Base-by-base conservation (phyloP, 2,113 vertebrate genomes). In the Hemicordylus capensis region DNA sequence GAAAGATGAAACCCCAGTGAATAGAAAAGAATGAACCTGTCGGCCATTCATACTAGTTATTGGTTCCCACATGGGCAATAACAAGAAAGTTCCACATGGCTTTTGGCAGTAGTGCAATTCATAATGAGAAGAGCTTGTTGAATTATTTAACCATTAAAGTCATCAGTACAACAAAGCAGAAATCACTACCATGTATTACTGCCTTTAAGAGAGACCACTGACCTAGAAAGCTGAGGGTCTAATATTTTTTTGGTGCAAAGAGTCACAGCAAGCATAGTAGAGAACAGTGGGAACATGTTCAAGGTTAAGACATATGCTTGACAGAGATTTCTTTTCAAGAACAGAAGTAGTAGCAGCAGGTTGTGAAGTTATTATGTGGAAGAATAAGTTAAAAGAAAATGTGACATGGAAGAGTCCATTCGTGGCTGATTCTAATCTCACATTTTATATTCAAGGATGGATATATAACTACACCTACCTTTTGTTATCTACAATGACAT, bases 1-100 rank as follows among this genome's bases (percentile, higher is more conserved):
- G 93, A 95, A 93, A 93, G 0, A 37, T 80, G 92, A 95, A 93
- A 89, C 81, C 74, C 87, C 77, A 70, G 83, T 85, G 88, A 93
- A 91, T 80, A 85, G 89, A 84, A 86, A 86, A 89, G 83, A 91
- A 88, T 80, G 86, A 93, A 88, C 77, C 83, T 61, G 39, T 66
- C 90, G 70, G 69, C 84, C 77, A 54, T 86, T 91, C 87, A 83
- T 63, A 76, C 46, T 84, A 14, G 4, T 72, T 90, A 66, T 14
- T 80, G 73, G 51, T 79, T 90, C 86, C 90, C 88, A 87, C 9
- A 7, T 75, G 85, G 79, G 86, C 22, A 56, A 80, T 86, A 84
- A 85, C 80, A 87, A 84, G 1, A 0, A 58, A 92, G 69, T 87
- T 91, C 89, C 89, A 76, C 37, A 56, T 90, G 70, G 39, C 42